Conservation (phyloP, 2,888 invertebrate genomes). For the Synanthedon vespiformis region DNA sequence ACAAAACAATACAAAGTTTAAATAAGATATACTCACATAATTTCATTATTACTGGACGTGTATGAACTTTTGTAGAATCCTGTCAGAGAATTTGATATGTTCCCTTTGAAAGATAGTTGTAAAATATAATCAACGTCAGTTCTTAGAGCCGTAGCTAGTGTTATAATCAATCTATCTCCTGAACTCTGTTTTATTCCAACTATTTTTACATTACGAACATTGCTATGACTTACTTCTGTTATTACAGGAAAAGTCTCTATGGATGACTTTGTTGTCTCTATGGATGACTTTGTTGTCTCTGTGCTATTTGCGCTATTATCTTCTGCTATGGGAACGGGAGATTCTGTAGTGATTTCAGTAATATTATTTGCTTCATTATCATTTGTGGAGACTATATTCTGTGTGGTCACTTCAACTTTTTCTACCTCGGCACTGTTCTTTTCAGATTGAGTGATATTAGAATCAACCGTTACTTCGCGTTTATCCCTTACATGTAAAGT, state of each 20-base stretch:
- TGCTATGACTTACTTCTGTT: constrained; percentile 50
- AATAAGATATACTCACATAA: constrained; percentile 38
- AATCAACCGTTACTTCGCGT: constrained; percentile 18
- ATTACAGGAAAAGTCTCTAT: constrained; percentile 15
- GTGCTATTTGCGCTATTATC: constrained; percentile 2
- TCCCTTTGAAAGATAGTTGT: constrained; percentile 65
- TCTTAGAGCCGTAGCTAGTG: constrained; percentile 44
- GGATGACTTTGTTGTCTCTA: neutral
- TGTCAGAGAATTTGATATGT: constrained; percentile 69
- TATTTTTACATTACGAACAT: constrained; percentile 42
- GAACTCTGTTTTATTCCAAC: constrained; percentile 31
- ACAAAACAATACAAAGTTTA: neutral
- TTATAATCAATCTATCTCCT: constrained; percentile 45
- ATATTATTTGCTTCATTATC: constrained; percentile 8
- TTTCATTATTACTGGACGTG: constrained; percentile 44
- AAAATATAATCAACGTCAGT: constrained; percentile 66
- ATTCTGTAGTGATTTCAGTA: constrained; percentile 10
- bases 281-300: neutral
- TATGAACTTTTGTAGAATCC: constrained; percentile 80
- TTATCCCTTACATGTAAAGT: constrained; percentile 28
- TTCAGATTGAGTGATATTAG: constrained; percentile 4
- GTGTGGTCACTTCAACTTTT: neutral
- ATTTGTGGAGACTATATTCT: neutral
- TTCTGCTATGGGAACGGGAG: constrained; percentile 1
- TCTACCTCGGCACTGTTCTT: neutral